Base-by-base conservation (phyloP, 2,888 invertebrate species). In the Melipona beecheii region DNA sequence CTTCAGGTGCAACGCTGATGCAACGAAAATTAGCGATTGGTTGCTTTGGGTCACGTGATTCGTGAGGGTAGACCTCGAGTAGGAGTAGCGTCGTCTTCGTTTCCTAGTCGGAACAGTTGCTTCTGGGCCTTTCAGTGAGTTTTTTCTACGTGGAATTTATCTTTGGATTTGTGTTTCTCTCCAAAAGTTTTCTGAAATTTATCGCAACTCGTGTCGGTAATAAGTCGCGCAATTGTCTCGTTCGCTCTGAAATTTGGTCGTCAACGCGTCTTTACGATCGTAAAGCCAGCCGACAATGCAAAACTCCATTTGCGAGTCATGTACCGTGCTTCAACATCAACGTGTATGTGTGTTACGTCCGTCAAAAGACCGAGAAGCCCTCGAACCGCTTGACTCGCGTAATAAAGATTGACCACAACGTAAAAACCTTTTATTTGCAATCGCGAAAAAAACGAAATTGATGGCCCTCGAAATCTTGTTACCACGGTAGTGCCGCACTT, bases 211-310 rank as follows among this genome's bases (percentile, higher is more conserved):
- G 11, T 9, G 27, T 43, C 24, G 43, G 11, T 4, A 1, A 31
- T 62, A 73, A 73, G 31, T 64, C 73, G 64, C 15, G 6, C 62
- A 52, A 64, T 64, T 69, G 58, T 54, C 50, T 31, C 52, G 43
- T 36, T 54, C 62, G 19, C 62, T 64, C 69, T 84, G 65, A 68
- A 68, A 79, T 78, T 78, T 50, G 54, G 49, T 56, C 52, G 49
- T 75, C 62, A 31, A 52, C 52, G 13, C 50, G 60, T 27, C 65
- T 86, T 88, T 88, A 86, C 54, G 85, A 81, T 74, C 79, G 71
- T 50, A 60, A 72, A 79, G 65, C 50, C 70, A 24, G 2, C 56
- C 31, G 64, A 36, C 73, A 76, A 75, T 60, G 68, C n/a, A n/a
- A n/a, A n/a, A n/a, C n/a, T 64, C 36, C 70, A 36, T 69, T 75